Conservation (phyloP, 2,797 vertebrate genomes). For the Galaxias olidus region DNA sequence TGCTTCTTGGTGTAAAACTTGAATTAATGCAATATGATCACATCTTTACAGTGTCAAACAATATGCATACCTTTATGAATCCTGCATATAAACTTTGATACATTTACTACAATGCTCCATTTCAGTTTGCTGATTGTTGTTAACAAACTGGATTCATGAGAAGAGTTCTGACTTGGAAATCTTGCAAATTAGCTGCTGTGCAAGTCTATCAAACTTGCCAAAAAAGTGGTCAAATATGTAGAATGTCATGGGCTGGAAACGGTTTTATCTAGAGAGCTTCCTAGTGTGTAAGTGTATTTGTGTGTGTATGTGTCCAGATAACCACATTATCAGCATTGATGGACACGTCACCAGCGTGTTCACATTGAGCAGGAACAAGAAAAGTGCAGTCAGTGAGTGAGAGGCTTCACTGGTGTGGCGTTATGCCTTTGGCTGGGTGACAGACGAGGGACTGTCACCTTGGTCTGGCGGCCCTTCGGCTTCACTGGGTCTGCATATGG, state of each 20-base stretch:
- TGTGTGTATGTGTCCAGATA: background rate
- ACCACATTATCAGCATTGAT: background rate
- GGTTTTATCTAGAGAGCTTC: background rate
- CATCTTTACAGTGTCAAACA: background rate
- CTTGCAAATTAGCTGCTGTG: too few relatives aligned
- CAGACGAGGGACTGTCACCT: constrained; percentile 25
- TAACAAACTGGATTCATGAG: too few relatives aligned
- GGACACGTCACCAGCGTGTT: background rate
- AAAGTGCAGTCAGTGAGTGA: background rate
- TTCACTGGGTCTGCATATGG: constrained; percentile 37
- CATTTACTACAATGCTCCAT: too few relatives aligned
- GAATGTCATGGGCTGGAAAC: too few relatives aligned
- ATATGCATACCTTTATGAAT: background rate
- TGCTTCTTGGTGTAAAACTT: background rate
- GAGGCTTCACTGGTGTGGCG: too few relatives aligned
- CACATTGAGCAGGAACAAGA: background rate
- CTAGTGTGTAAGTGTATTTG: background rate
- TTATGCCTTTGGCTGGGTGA: constrained; percentile 6
- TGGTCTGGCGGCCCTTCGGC: constrained; percentile 26
- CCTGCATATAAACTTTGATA: background rate
- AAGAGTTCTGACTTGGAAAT: too few relatives aligned
- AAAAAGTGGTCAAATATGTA: too few relatives aligned
- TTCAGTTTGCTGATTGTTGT: too few relatives aligned
- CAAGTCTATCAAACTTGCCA: too few relatives aligned
- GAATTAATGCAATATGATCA: constrained; percentile 13